Evolutionary conservation across 2,888 invertebrate genomes (phyloP).

Genomic region (Margaritifera margaritifera): DNA sequence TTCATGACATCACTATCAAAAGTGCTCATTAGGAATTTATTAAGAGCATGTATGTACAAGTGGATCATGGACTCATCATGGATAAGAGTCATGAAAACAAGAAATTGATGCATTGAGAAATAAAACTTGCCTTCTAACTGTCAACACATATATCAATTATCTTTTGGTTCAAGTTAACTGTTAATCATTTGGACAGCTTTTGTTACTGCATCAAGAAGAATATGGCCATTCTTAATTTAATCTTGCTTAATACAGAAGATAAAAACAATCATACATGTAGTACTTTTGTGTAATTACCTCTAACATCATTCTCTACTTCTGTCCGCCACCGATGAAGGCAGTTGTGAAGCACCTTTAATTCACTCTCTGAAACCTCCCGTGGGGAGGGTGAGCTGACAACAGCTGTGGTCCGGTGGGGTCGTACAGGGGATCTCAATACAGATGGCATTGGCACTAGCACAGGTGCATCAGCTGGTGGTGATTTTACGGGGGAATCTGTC

Average conservation of each 20-base stretch:
- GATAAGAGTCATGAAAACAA: no score
- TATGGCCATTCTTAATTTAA: slow-evolving; percentile 1
- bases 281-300: slow-evolving; percentile 52
- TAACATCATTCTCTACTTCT: slow-evolving; percentile 72
- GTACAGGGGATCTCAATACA: slow-evolving; percentile 20
- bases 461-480: slow-evolving; percentile 31
- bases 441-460: slow-evolving; percentile 19
- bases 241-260: background rate
- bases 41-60: no score
- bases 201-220: background rate
- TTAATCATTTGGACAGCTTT: no score
- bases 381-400: slow-evolving; percentile 59
- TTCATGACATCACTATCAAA: no score
- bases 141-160: no score
- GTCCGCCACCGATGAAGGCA: slow-evolving; percentile 73
- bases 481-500: slow-evolving; percentile 40
- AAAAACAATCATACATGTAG: background rate
- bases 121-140: no score
- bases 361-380: slow-evolving; percentile 64
- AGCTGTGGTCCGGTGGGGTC: slow-evolving; percentile 20
- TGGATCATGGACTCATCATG: no score
- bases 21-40: no score
- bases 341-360: slow-evolving; percentile 69
- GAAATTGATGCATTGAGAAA: no score
- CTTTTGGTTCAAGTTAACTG: no score